Percentiles rank a stretch among this genome's conserved stretches.
Evolutionary conservation across 2,888 invertebrate genomes (phyloP).

Genomic region (Julus scanicus): DNA sequence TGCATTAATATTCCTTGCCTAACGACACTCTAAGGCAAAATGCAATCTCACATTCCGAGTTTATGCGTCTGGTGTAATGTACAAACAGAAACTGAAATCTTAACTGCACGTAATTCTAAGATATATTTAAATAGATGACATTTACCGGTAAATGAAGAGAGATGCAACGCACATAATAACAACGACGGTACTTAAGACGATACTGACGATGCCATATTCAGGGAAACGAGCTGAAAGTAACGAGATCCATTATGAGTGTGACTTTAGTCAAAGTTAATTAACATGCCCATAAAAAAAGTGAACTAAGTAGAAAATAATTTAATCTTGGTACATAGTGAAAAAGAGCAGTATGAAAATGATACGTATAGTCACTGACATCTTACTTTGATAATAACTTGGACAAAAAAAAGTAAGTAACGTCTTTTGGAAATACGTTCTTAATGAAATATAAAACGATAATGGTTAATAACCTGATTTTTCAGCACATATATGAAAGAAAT

Average conservation of each 20-base stretch:
- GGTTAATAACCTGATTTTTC: too few species aligned
- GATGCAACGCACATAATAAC: conserved; percentile 76
- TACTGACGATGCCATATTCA: conserved; percentile 85
- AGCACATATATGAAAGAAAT: too few species aligned
- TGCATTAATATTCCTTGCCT: neutral
- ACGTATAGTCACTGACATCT: too few species aligned
- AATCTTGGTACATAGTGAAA: too few species aligned
- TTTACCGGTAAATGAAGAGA: conserved; percentile 83
- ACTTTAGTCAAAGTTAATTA: neutral
- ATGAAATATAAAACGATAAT: too few species aligned
- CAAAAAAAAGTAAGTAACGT: too few species aligned
- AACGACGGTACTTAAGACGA: conserved; percentile 82
- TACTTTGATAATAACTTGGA: too few species aligned
- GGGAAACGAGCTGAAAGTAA: conserved; percentile 74
- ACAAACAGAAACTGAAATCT: neutral
- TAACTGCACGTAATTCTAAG: neutral
- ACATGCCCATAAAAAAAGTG: too few species aligned
- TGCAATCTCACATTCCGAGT: neutral
- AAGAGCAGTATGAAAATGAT: too few species aligned
- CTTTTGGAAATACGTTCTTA: too few species aligned
- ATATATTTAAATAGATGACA: neutral
- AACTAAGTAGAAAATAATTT: too few species aligned
- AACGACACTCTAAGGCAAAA: neutral
- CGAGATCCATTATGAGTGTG: neutral
- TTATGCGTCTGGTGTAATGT: neutral